Evolutionary conservation across 2,888 invertebrate species (phyloP).

Genomic region (Dynastes maya): DNA sequence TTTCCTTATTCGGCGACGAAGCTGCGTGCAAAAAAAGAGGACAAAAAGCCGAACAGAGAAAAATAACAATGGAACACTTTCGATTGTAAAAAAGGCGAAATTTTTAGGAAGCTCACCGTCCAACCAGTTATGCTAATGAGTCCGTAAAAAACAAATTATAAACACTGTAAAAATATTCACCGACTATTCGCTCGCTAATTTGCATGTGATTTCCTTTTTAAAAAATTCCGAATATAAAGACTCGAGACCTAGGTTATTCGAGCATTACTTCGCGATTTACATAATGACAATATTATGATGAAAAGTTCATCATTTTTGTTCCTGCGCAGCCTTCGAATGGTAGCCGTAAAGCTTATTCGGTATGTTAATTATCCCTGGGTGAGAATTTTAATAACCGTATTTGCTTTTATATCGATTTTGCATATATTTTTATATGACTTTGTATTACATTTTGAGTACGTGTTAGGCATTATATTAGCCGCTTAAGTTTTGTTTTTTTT

Average conservation of each 20-base stretch:
- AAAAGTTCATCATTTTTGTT: slow-evolving; percentile 55
- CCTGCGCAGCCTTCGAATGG: slow-evolving; percentile 22
- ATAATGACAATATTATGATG: slow-evolving; percentile 67
- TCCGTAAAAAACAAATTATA: slow-evolving; percentile 70
- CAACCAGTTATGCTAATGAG: slow-evolving; percentile 68
- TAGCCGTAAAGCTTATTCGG: slow-evolving; percentile 3
- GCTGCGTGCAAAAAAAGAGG: background rate
- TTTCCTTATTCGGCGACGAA: slow-evolving; percentile 10
- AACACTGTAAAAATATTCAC: slow-evolving; percentile 71
- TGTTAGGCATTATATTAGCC: background rate
- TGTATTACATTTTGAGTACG: background rate
- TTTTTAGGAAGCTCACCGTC: slow-evolving; percentile 28
- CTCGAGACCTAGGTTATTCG: slow-evolving; percentile 65
- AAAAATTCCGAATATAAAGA: slow-evolving; percentile 64
- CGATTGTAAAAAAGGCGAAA: slow-evolving; percentile 33
- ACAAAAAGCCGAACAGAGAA: slow-evolving; percentile 18
- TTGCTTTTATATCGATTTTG: background rate
- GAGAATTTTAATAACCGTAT: background rate
- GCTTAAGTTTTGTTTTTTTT: background rate
- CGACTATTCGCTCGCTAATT: slow-evolving; percentile 68
- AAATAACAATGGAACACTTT: slow-evolving; percentile 45
- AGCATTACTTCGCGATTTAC: slow-evolving; percentile 65
- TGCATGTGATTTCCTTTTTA: slow-evolving; percentile 69
- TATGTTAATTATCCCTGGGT: slow-evolving; percentile 15
- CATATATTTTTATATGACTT: background rate